Conservation (phyloP, 2,888 invertebrate genomes). For the Trachelus stipa region DNA sequence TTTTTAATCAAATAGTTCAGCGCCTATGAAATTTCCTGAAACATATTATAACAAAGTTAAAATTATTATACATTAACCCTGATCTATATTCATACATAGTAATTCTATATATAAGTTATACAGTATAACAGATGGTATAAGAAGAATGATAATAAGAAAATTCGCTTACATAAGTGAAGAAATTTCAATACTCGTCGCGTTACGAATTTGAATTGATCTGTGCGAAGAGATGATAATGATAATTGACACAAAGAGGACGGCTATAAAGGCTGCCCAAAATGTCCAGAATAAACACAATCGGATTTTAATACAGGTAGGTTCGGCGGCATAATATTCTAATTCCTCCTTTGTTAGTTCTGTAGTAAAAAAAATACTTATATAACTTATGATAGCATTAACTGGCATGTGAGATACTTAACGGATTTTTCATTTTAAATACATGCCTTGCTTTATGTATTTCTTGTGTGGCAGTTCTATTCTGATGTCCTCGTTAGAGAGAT, state of each 20-base stretch:
- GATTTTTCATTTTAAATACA: background rate
- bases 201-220: background rate
- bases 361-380: constrained; percentile 10
- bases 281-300: constrained; percentile 53
- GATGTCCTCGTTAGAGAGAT: constrained; percentile 24
- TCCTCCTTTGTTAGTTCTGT: constrained; percentile 40
- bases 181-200: background rate
- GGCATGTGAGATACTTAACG: background rate
- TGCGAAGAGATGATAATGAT: background rate
- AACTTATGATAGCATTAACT: background rate
- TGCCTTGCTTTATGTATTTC: constrained; percentile 13
- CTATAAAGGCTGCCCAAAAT: constrained; percentile 47
- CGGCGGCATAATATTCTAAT: constrained; percentile 40
- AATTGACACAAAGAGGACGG: constrained; percentile 29
- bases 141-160: background rate
- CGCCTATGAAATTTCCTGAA: background rate
- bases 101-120: background rate
- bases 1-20: background rate
- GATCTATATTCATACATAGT: background rate
- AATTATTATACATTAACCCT: background rate
- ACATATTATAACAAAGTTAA: background rate
- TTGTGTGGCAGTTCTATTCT: constrained; percentile 23
- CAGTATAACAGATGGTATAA: background rate
- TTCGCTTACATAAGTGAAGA: background rate
- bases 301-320: constrained; percentile 49